Percentiles rank a stretch among this genome's conserved stretches.
phyloP scores from a whole-genome alignment of 2,888 invertebrate species.

The Ptychoptera albimana region DNA sequence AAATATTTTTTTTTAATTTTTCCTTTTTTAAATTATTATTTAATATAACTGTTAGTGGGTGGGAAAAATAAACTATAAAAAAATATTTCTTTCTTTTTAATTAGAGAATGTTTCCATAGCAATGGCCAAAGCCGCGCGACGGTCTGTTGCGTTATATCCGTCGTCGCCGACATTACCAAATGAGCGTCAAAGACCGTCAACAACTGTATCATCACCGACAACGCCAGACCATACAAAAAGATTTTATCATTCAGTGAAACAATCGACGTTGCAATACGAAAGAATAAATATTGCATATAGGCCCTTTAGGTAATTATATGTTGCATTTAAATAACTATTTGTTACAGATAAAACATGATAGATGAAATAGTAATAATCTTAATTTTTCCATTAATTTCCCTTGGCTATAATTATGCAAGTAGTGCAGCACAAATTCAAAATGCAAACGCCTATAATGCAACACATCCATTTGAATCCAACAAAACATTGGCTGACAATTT shows the following conservation, averaged over 20 bases:
- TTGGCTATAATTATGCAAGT: background rate
- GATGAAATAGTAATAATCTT: background rate
- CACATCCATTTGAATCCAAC: conserved; percentile 9
- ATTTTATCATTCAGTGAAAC: no score
- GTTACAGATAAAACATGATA: background rate
- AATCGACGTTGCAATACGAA: no score
- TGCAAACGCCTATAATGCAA: background rate
- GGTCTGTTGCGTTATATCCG: conserved; percentile 21
- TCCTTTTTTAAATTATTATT: no score
- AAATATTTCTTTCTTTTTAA: no score
- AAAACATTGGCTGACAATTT: conserved; percentile 20
- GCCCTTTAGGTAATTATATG: background rate
- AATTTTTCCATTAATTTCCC: background rate
- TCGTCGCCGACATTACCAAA: conserved; percentile 14
- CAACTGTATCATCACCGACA: conserved; percentile 9
- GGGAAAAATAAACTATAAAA: no score
- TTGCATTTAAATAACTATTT: background rate
- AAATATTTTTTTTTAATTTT: no score
- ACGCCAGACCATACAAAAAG: conserved; percentile 8
- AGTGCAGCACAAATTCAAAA: background rate
- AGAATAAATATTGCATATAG: no score
- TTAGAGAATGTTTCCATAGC: conserved; percentile 31
- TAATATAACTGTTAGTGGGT: no score
- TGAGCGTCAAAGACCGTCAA: conserved; percentile 12
- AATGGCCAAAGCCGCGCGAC: conserved; percentile 33